Evolutionary conservation across 2,797 vertebrate species (phyloP).

Genomic region (Steatocranus sp.): DNA sequence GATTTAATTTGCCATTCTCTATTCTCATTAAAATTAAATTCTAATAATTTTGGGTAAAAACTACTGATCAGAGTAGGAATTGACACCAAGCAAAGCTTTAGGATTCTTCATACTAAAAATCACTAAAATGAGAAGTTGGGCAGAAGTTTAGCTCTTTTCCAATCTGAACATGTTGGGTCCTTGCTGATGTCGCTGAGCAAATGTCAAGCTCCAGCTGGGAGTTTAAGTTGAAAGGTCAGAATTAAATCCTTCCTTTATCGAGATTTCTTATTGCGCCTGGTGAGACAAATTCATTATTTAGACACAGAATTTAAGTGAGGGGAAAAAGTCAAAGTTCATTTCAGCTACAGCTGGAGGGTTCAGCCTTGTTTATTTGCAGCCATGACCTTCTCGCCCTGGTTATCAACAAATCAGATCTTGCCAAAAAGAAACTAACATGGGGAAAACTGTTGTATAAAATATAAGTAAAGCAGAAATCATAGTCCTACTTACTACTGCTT

Average conservation of each 20-base stretch:
- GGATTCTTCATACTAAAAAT: not conserved
- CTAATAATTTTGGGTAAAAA: not conserved
- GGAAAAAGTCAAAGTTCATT: constrained; percentile 11
- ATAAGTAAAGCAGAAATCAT: not conserved
- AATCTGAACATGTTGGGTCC: not conserved
- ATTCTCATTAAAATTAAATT: not conserved
- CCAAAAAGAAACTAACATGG: not conserved
- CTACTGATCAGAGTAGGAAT: not conserved
- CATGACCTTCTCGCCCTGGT: not conserved
- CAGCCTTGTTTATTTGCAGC: constrained; percentile 9
- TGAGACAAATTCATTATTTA: constrained; percentile 7
- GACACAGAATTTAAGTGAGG: not conserved
- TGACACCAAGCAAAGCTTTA: not conserved
- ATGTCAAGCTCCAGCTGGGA: constrained; percentile 30
- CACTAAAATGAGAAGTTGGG: not conserved
- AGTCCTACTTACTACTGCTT: not conserved
- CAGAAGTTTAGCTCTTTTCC: not conserved
- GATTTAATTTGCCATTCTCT: not conserved
- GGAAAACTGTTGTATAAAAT: not conserved
- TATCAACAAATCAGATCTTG: not conserved
- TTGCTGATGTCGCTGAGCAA: constrained; percentile 12
- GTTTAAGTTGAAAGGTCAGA: constrained; percentile 37
- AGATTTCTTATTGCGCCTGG: constrained; percentile 3
- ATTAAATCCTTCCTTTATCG: not conserved
- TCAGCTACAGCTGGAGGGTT: not conserved